Base-by-base conservation (phyloP, 53 echinoderm and acorn worm genomes). In the Crossaster papposus region DNA sequence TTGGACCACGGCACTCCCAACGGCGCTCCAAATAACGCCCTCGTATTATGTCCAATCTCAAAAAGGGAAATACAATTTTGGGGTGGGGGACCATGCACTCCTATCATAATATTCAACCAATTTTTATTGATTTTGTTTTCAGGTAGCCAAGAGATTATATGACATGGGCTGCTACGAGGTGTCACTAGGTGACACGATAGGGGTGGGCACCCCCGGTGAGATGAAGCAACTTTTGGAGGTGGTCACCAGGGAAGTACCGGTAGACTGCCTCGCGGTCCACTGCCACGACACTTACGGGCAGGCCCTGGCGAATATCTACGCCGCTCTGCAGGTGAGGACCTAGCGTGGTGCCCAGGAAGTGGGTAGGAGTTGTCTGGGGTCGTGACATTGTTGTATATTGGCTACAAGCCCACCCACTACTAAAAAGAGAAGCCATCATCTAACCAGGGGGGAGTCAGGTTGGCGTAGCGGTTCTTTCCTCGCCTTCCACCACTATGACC, bases 121-220 rank as follows among this genome's bases (percentile, higher is more conserved):
- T 30, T 79, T 30, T 54, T 51, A 20, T 29, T 30, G 53, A 30
- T 24, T 80, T 14, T 17, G 17, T 26, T 51, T 62, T 44, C 89
- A 96, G 96, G 95, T 96, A 50, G 97, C 97, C 30, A 92, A 96
- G 81, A 94, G 86, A 85, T 90, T 97, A 91, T 94, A 89, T 73
- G 90, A 93, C 26, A 97, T 97, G 97, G 97, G 97, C 15, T 97
- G 97, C 91, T 97, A 97, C 92, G 97, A 97, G 79, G 92, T 97
- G 33, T 97, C 97, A 3, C 92, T 97, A 51, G 97, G 97, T 15
- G 97, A 97, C 80, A 97, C 97, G 14, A 97, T 97, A 83, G 97
- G 97, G 17, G 97, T 97, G 30, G 97, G 97, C 38, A 97, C 97
- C 80, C 97, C 97, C 51, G 91, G 89, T 33, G 80, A 68, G 63